Evolutionary conservation across 2,113 vertebrate genomes (phyloP).

Genomic region (Microtus oregoni): DNA sequence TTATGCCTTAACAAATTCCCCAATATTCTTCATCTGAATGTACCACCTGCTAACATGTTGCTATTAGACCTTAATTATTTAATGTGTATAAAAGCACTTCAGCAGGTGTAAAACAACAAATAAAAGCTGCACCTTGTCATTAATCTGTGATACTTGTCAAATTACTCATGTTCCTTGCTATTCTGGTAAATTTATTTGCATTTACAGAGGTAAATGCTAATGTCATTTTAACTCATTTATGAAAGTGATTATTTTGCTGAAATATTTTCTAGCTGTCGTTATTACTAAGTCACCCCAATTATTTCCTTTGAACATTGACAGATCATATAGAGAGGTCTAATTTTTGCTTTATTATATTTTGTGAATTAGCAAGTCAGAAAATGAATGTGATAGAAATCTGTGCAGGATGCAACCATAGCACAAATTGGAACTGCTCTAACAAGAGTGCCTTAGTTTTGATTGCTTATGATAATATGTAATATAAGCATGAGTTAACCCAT

Average conservation of each 20-base stretch:
- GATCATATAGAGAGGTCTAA: slow-evolving; percentile 10
- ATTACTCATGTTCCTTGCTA: not conserved
- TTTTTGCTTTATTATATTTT: slow-evolving; percentile 35
- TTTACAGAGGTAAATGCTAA: slow-evolving; percentile 1
- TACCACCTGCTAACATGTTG: not conserved
- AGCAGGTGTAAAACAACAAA: not conserved
- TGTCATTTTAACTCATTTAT: slow-evolving; percentile 33
- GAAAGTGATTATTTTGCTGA: slow-evolving; percentile 7
- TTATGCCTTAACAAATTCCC: not conserved
- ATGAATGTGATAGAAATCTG: not conserved
- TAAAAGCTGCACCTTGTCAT: not conserved
- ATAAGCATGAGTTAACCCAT: not conserved
- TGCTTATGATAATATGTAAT: slow-evolving; percentile 41
- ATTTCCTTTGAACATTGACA: not conserved
- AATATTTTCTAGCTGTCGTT: not conserved
- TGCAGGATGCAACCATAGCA: not conserved
- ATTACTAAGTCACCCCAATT: not conserved
- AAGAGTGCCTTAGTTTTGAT: slow-evolving; percentile 45
- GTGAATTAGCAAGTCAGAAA: slow-evolving; percentile 53
- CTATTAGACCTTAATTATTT: not conserved
- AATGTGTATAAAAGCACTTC: not conserved
- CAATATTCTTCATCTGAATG: not conserved
- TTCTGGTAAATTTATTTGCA: not conserved
- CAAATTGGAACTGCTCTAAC: not conserved
- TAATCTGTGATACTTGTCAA: not conserved